Percentiles rank a stretch among this genome's conserved stretches.
Conservation (phyloP, 1,140 invertebrate species). For the Apolygus lucorum region DNA sequence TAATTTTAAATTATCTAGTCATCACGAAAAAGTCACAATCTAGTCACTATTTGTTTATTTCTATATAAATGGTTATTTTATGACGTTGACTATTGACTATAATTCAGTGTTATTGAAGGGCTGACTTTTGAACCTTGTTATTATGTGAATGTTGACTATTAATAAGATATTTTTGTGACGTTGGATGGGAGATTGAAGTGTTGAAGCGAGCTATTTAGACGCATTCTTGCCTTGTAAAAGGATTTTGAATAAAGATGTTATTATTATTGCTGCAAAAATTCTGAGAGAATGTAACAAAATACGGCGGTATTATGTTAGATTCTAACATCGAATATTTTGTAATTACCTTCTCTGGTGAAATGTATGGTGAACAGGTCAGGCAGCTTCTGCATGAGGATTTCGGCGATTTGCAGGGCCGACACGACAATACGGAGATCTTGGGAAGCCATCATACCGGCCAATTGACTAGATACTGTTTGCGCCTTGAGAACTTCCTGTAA, state of each 20-base stretch:
- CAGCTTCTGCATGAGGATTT: constrained; percentile 91
- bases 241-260: too few relatives aligned
- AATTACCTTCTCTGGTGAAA: constrained; percentile 78
- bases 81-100: too few relatives aligned
- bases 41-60: too few relatives aligned
- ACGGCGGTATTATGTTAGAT: neutral
- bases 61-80: too few relatives aligned
- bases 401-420: constrained; percentile 91
- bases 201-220: too few relatives aligned
- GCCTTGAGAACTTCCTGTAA: constrained; percentile 73
- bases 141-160: too few relatives aligned
- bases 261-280: neutral
- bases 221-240: too few relatives aligned
- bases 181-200: too few relatives aligned
- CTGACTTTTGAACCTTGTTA: neutral
- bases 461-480: constrained; percentile 91
- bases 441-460: constrained; percentile 95
- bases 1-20: too few relatives aligned
- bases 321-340: constrained; percentile 10
- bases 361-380: constrained; percentile 90
- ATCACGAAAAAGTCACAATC: too few relatives aligned
- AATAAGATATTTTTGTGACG: too few relatives aligned
- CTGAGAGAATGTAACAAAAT: neutral
- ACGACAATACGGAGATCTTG: constrained; percentile 92
- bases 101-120: too few relatives aligned